Conservation (phyloP, 2,113 vertebrate species). For the Chloropsis hardwickii region DNA sequence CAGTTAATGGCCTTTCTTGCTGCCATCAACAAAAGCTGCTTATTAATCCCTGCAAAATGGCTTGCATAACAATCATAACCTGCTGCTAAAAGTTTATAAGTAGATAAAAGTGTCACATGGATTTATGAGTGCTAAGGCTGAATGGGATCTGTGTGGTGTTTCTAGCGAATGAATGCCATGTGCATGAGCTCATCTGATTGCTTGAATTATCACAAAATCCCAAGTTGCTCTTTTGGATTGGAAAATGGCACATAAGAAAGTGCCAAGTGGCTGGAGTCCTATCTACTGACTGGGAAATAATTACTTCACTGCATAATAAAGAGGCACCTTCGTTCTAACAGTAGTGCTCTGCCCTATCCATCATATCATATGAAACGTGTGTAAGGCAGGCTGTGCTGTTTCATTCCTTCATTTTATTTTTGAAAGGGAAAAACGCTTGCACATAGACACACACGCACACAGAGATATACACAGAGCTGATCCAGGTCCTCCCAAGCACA, state of each 20-base stretch:
- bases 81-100: conserved; percentile 62
- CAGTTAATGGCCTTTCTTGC: background rate
- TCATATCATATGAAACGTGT: accelerated
- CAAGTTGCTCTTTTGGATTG: conserved; percentile 45
- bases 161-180: conserved; percentile 37
- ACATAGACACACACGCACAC: accelerated
- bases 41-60: conserved; percentile 49
- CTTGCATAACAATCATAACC: conserved; percentile 56
- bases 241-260: conserved; percentile 15
- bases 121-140: conserved; percentile 37
- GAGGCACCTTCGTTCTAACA: background rate
- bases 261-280: conserved; percentile 52
- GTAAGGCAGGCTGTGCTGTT: background rate
- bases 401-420: background rate
- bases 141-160: conserved; percentile 14
- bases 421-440: background rate
- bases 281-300: conserved; percentile 55
- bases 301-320: conserved; percentile 25
- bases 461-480: background rate
- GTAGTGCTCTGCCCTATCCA: background rate
- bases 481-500: background rate
- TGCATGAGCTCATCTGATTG: conserved; percentile 53
- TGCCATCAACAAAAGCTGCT: conserved; percentile 34
- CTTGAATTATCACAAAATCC: conserved; percentile 60
- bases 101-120: conserved; percentile 59